phyloP scores from a whole-genome alignment of 2,888 invertebrate genomes.

The Temnothorax unifasciatus region DNA sequence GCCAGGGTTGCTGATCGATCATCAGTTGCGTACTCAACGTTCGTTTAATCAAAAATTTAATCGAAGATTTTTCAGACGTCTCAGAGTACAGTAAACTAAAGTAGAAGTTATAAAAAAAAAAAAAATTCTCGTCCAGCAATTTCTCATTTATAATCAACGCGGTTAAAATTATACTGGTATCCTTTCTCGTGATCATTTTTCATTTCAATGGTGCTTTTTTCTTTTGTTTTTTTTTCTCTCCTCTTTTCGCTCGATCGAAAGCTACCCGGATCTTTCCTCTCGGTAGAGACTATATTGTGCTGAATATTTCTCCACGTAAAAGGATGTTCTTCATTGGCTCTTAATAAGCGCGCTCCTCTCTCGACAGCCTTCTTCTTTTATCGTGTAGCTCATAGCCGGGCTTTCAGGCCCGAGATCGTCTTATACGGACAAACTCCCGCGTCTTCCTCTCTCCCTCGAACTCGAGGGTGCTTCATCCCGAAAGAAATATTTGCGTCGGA shows the following conservation, averaged over 20 bases:
- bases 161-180: not conserved
- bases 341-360: conserved; percentile 42
- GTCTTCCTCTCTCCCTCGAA: not conserved
- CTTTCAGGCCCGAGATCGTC: conserved; percentile 6
- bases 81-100: not conserved
- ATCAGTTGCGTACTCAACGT: not conserved
- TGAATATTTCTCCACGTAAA: conserved; percentile 41
- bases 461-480: not conserved
- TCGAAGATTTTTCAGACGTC: not conserved
- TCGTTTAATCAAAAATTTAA: not conserved
- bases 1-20: not conserved
- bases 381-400: conserved; percentile 7
- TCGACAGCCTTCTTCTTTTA: conserved; percentile 35
- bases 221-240: conserved; percentile 23
- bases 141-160: conserved; percentile 3
- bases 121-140: not conserved
- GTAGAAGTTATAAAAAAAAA: not conserved
- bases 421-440: not conserved
- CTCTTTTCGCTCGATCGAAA: not conserved
- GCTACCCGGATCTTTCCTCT: conserved; percentile 4
- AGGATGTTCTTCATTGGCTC: conserved; percentile 42
- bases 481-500: conserved; percentile 51
- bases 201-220: conserved; percentile 1
- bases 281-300: conserved; percentile 22
- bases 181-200: not conserved